Conservation (phyloP, 1,140 invertebrate genomes). For the Brachionus paranguensis region DNA sequence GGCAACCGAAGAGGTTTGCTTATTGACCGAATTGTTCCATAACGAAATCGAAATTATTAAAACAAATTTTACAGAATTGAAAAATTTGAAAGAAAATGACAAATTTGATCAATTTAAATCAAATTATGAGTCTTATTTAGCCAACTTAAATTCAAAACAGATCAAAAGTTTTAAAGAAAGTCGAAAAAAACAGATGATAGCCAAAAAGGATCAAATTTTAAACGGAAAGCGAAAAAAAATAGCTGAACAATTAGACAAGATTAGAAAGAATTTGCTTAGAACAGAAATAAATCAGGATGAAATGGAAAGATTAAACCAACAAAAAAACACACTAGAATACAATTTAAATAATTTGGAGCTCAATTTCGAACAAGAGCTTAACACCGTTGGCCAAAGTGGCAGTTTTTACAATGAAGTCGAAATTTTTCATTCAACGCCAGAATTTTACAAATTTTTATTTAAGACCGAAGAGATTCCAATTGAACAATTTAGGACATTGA, state of each 20-base stretch:
- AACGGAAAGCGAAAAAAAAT: conserved; percentile 20
- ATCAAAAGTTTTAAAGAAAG: background rate
- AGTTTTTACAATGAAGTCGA: background rate
- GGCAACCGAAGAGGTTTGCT: background rate
- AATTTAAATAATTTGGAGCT: background rate
- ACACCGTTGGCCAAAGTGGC: background rate
- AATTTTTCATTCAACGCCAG: background rate
- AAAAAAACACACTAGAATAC: background rate
- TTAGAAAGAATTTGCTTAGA: background rate
- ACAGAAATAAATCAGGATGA: background rate
- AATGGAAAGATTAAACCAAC: background rate
- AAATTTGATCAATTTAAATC: background rate
- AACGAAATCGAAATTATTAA: background rate
- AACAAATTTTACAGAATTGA: background rate
- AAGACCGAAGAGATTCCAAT: background rate
- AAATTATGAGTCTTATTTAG: background rate
- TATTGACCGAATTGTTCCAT: background rate
- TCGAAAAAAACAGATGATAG: background rate
- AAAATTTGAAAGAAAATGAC: background rate
- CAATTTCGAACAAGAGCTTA: background rate
- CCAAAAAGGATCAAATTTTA: background rate
- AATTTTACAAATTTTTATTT: background rate
- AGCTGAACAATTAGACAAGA: background rate
- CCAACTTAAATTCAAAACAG: background rate
- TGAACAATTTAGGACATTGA: background rate